Evolutionary conservation across 2,113 vertebrate genomes (phyloP), one percentile per base, ranked within the genome.

Genomic region (Dissostichus mawsoni): DNA sequence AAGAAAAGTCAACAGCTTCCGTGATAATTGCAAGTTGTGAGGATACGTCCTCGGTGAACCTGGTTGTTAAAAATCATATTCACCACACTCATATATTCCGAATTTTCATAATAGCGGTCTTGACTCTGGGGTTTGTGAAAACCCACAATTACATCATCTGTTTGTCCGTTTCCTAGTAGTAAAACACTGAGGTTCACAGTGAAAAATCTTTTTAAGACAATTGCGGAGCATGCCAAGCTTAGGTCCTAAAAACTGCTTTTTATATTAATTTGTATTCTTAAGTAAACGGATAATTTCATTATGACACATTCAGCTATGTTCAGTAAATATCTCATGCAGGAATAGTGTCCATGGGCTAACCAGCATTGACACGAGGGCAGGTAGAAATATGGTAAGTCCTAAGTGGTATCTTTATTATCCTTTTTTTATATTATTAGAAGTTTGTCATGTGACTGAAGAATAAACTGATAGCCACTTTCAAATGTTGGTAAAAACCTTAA

Each of bases 11-110:
- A 78, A 23, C 53, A 17, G 36, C 45, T 48, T 56, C 47, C n/a
- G 29, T 17, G 36, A 75, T 74, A 80, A 83, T 69, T 77, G 23
- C 33, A 25, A 66, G 17, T 47, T 72, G 73, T 68, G 76, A 44
- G 41, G 36, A 41, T 2, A 50, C 1, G 58, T 77, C 74, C 81
- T 83, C 67, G 47, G 69, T 50, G 18, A 55, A 45, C 14, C 2
- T 20, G 9, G 41, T 10, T 18, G n/a, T 52, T 69, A 55, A 36
- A 86, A 66, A 50, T 50, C 0, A 65, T 58, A 16, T 36, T 45
- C 18, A 16, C 8, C 20, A n/a, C 18, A 41, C 5, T 8, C 36
- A 41, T 41, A 36, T 36, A 41, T 41, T 41, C 36, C 8, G 36
- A 41, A 41, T 41, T 8, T 41, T 41, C 36, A 41, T 41, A 41